phyloP scores from a whole-genome alignment of 2,797 vertebrate genomes.

The Bradypodion pumilum region DNA sequence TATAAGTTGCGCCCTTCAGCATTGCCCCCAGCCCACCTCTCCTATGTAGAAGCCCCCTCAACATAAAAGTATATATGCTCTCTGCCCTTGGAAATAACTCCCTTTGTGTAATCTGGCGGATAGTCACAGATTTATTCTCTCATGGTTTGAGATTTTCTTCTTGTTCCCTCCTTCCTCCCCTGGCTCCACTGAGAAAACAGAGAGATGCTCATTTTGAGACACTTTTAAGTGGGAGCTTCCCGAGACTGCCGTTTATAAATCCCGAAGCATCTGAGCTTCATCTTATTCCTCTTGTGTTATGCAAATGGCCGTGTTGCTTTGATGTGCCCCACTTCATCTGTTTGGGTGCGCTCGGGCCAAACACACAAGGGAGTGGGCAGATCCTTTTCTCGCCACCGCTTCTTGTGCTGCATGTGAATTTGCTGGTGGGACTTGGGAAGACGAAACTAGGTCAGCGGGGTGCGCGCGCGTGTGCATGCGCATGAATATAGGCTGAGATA shows the following conservation, averaged over 20 bases:
- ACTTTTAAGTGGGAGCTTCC: slow-evolving; percentile 33
- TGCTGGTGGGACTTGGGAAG: slow-evolving; percentile 39
- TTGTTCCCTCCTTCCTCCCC: neutral
- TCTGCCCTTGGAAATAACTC: accelerated
- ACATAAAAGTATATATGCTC: no score
- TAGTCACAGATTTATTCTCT: neutral
- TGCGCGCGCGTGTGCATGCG: neutral
- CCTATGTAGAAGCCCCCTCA: neutral
- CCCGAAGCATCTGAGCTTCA: neutral
- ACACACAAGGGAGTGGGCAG: neutral
- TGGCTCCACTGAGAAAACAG: neutral
- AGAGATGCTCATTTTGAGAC: accelerated
- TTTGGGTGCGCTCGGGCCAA: slow-evolving; percentile 48
- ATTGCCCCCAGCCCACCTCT: neutral
- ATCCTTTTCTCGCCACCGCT: slow-evolving; percentile 34
- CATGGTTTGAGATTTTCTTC: neutral
- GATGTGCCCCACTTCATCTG: slow-evolving; percentile 47
- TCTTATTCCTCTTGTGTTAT: slow-evolving; percentile 32
- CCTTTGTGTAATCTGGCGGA: accelerated
- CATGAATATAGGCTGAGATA: slow-evolving; percentile 41
- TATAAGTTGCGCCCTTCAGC: neutral
- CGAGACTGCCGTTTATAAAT: slow-evolving; percentile 5
- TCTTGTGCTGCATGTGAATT: slow-evolving; percentile 40
- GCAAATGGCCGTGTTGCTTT: slow-evolving; percentile 50
- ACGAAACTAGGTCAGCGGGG: slow-evolving; percentile 65